Percentiles rank a stretch among this genome's conserved stretches.
Evolutionary conservation across 2,888 invertebrate genomes (phyloP).

Genomic region (Drosophila neoperkinsi): DNA sequence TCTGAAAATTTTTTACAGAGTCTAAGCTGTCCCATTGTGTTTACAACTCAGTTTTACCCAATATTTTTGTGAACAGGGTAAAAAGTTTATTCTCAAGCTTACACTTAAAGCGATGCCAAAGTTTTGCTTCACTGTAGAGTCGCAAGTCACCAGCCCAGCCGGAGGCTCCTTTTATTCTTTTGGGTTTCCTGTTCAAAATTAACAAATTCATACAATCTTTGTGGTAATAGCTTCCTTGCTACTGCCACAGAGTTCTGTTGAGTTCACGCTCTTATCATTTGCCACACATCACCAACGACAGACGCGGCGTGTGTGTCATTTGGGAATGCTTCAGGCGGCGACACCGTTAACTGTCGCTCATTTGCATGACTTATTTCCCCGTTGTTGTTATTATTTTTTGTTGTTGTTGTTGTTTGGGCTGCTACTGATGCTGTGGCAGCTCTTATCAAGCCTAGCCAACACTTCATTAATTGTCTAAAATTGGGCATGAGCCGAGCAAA

Average conservation of each 20-base stretch:
- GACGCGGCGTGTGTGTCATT: conserved; percentile 69
- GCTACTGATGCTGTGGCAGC: conserved; percentile 36
- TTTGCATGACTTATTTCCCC: conserved; percentile 74
- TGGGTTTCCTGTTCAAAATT: conserved; percentile 52
- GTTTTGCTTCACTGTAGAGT: conserved; percentile 13
- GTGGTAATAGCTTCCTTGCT: conserved; percentile 47
- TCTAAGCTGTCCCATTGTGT: neutral
- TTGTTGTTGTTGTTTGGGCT: conserved; percentile 12
- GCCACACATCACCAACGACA: conserved; percentile 49
- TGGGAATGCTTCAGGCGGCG: conserved; percentile 37
- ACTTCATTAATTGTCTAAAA: conserved; percentile 82
- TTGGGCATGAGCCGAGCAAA: conserved; percentile 71
- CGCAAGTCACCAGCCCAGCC: conserved; percentile 3
- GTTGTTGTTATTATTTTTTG: conserved; percentile 22
- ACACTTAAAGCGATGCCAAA: conserved; percentile 17
- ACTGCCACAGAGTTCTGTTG: neutral
- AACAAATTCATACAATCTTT: conserved; percentile 73
- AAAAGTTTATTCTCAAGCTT: neutral
- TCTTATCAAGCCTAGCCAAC: conserved; percentile 78
- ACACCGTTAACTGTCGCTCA: conserved; percentile 54
- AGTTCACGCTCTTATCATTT: conserved; percentile 57
- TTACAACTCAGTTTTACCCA: neutral
- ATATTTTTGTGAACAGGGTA: neutral
- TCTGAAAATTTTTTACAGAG: conserved; percentile 5
- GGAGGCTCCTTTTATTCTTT: conserved; percentile 15